phyloP scores from a whole-genome alignment of 2,888 invertebrate species.

The Oeneis ivallda region DNA sequence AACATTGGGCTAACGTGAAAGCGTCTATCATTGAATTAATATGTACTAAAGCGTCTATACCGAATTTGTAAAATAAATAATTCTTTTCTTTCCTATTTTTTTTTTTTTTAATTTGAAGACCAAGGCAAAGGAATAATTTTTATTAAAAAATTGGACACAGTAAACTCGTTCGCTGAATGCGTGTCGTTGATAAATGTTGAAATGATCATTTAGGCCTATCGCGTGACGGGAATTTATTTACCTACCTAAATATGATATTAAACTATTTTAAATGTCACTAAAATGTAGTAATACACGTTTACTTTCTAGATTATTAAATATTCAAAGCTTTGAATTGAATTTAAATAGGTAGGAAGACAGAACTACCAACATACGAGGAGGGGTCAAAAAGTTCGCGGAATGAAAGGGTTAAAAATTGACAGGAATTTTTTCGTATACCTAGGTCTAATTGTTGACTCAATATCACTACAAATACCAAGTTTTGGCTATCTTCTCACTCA shows the following conservation, averaged over 20 bases:
- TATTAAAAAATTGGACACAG: neutral
- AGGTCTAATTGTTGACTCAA: too few relatives aligned
- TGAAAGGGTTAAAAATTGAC: too few relatives aligned
- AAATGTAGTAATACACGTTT: neutral
- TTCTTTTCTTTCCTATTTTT: constrained; percentile 30
- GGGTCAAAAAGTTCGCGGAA: too few relatives aligned
- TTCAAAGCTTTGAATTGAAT: constrained; percentile 7
- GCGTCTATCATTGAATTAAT: too few relatives aligned
- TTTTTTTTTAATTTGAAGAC: constrained; percentile 26
- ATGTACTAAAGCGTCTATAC: constrained; percentile 70
- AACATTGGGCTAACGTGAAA: constrained; percentile 78
- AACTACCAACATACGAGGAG: neutral
- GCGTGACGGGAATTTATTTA: constrained; percentile 23
- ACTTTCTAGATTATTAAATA: neutral
- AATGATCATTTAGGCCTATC: constrained; percentile 34
- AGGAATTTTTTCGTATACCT: too few relatives aligned
- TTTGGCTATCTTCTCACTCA: too few relatives aligned
- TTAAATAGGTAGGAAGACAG: neutral
- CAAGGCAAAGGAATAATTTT: neutral
- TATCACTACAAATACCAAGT: too few relatives aligned
- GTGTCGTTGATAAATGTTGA: neutral
- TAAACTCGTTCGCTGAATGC: neutral
- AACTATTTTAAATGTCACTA: neutral
- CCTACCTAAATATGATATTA: constrained; percentile 33
- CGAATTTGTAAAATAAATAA: constrained; percentile 67